Conservation (phyloP, 2,797 vertebrate species). For the Novumbra hubbsi region DNA sequence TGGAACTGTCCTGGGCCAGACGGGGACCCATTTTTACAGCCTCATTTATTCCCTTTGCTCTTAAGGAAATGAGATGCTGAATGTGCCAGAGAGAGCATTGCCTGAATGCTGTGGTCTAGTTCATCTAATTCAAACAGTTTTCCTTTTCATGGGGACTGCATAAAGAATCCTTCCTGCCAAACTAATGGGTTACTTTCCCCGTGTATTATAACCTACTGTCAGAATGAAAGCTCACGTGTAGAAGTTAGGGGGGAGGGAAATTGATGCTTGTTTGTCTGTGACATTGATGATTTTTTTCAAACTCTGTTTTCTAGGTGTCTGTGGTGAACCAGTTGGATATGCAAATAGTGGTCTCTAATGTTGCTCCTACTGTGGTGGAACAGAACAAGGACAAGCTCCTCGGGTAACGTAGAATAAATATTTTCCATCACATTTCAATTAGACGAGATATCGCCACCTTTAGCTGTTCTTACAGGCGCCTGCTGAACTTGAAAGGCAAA, state of each 20-base stretch:
- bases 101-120: neutral
- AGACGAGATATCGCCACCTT: neutral
- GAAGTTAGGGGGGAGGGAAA: neutral
- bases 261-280: neutral
- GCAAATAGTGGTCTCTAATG: slow-evolving; percentile 97
- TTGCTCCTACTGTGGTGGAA: slow-evolving; percentile 93
- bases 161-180: slow-evolving; percentile 26
- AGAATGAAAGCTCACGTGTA: neutral
- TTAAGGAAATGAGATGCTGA: slow-evolving; percentile 17
- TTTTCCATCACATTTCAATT: neutral
- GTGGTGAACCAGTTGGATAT: slow-evolving; percentile 98
- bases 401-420: slow-evolving; percentile 69
- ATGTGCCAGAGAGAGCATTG: neutral
- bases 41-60: slow-evolving; percentile 25
- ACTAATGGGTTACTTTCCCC: slow-evolving; percentile 17
- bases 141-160: slow-evolving; percentile 14
- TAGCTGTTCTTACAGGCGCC: neutral
- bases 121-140: slow-evolving; percentile 5
- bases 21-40: slow-evolving; percentile 3
- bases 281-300: neutral
- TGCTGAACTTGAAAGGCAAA: slow-evolving; percentile 19
- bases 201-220: neutral
- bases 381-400: slow-evolving; percentile 92
- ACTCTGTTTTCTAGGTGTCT: slow-evolving; percentile 79
- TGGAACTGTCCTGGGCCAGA: slow-evolving; percentile 1